phyloP scores from a whole-genome alignment of 2,797 vertebrate species.

The Arnoldichthys spilopterus region DNA sequence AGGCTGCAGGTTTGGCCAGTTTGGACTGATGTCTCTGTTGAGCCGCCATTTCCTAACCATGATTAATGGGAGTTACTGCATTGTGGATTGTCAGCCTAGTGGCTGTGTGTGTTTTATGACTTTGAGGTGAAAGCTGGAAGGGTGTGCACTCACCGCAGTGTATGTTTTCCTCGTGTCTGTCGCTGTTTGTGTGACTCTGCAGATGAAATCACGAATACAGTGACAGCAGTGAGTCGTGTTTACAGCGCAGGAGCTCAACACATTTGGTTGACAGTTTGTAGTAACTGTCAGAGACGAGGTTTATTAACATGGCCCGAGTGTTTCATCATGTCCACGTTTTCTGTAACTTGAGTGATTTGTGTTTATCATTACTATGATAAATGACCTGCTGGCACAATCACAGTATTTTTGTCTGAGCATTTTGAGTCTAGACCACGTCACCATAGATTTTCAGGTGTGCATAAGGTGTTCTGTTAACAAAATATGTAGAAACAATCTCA shows the following conservation, averaged over 20 bases:
- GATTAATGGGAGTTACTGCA: background rate
- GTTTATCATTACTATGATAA: no score
- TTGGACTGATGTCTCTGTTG: background rate
- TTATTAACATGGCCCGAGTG: background rate
- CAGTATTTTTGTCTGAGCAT: no score
- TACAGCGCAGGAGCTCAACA: background rate
- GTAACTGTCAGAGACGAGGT: background rate
- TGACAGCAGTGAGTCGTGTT: conserved; percentile 24
- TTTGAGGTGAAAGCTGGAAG: background rate
- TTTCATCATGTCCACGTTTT: background rate
- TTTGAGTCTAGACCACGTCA: no score
- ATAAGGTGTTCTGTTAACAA: no score
- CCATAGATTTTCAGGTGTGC: no score
- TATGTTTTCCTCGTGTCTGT: conserved; percentile 5
- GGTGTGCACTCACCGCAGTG: background rate
- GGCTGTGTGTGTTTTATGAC: conserved; percentile 1
- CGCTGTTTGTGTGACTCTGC: conserved; percentile 22
- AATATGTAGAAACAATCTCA: no score
- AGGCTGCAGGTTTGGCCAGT: background rate
- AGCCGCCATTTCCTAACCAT: background rate
- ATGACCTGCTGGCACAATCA: no score
- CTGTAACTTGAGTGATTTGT: background rate
- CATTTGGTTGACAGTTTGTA: background rate
- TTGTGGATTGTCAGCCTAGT: background rate
- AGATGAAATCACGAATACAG: conserved; percentile 30